A percentile compares a stretch with the other conserved stretches of the same genome.
phyloP scores from a whole-genome alignment of 1,140 invertebrate genomes.

The Drosophila takahashii region DNA sequence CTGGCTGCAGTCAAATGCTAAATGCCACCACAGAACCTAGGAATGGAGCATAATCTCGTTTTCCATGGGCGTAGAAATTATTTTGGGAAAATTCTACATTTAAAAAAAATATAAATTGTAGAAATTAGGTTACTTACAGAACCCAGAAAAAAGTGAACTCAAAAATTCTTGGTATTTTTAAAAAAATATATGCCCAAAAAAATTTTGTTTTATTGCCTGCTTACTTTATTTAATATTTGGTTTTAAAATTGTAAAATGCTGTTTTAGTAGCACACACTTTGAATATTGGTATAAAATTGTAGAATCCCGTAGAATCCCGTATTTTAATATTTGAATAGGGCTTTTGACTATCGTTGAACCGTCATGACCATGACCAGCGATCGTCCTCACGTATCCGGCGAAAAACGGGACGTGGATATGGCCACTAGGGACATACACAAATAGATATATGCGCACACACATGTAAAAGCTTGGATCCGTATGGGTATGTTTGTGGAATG shows the following conservation, averaged over 20 bases:
- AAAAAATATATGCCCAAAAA: too few relatives aligned
- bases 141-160: too few relatives aligned
- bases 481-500: conserved; percentile 59
- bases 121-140: too few relatives aligned
- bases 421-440: conserved; percentile 58
- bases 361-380: conserved; percentile 9
- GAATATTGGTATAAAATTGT: too few relatives aligned
- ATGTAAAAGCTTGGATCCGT: conserved; percentile 3
- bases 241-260: neutral
- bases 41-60: conserved; percentile 9
- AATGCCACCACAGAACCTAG: conserved; percentile 67
- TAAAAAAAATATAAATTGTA: neutral
- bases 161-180: too few relatives aligned
- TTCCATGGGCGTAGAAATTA: neutral
- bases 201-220: too few relatives aligned
- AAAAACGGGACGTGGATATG: conserved; percentile 69
- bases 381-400: conserved; percentile 61
- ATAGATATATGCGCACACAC: conserved; percentile 13
- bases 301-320: too few relatives aligned
- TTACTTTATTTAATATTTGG: too few relatives aligned
- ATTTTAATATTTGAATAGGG: too few relatives aligned
- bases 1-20: conserved; percentile 75
- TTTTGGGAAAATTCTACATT: too few relatives aligned
- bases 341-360: neutral
- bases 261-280: too few relatives aligned